Conservation (phyloP, 1,140 invertebrate species). For the Papilio aristodemus region DNA sequence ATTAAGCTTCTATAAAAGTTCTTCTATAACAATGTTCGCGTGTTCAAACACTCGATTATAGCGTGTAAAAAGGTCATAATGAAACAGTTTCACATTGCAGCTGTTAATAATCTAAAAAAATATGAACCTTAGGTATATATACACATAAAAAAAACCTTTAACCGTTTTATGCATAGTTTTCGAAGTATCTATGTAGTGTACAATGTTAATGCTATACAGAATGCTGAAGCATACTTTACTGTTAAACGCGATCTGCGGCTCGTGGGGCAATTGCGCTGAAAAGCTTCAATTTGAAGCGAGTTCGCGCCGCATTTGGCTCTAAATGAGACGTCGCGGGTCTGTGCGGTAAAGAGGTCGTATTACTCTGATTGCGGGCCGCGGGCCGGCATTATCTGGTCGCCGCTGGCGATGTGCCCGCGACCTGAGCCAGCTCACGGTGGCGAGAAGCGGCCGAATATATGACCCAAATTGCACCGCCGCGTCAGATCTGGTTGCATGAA, state of each 20-base stretch:
- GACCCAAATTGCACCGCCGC: constrained; percentile 10
- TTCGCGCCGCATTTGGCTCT: constrained; percentile 63
- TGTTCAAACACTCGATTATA: constrained; percentile 17
- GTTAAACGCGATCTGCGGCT: constrained; percentile 39
- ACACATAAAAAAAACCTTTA: constrained; percentile 21
- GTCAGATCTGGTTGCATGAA: constrained; percentile 13
- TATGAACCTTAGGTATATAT: constrained; percentile 2
- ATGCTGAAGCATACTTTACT: constrained; percentile 18
- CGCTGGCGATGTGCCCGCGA: constrained; percentile 41
- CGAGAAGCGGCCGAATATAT: constrained; percentile 24
- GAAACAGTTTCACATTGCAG: constrained; percentile 31
- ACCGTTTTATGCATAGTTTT: constrained; percentile 1
- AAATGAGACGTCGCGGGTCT: constrained; percentile 72
- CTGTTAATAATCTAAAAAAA: constrained; percentile 25
- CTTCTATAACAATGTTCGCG: constrained; percentile 20
- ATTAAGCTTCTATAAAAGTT: constrained; percentile 22
- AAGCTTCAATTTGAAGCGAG: constrained; percentile 69
- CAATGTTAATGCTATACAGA: constrained; percentile 19
- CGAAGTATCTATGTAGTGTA: background rate
- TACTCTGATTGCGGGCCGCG: constrained; percentile 65
- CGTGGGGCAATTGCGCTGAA: constrained; percentile 66
- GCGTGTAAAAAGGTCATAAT: constrained; percentile 28
- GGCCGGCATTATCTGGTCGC: constrained; percentile 57
- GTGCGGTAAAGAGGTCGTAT: constrained; percentile 68
- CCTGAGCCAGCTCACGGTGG: constrained; percentile 20